Evolutionary conservation across 64 coral and sea anemone species (phyloP).

Genomic region (Platygyra sinensis): DNA sequence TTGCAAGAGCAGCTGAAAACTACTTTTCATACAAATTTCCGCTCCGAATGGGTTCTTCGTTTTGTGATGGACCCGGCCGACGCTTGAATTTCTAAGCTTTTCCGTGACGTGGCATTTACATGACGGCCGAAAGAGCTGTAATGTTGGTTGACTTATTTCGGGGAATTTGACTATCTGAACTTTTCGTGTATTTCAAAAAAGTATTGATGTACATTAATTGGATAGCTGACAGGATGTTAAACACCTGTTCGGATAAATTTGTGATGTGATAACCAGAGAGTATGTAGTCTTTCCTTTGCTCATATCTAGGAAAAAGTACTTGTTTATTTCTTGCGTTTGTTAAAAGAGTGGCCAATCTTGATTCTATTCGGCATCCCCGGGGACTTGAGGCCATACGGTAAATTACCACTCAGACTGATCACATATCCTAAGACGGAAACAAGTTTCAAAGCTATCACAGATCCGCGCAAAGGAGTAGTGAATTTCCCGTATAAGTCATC

Average conservation of each 20-base stretch:
- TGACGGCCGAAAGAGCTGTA: too few species aligned
- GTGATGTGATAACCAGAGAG: neutral
- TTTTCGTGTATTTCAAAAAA: too few species aligned
- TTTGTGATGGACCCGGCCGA: too few species aligned
- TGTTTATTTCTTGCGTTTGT: neutral
- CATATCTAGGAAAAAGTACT: neutral
- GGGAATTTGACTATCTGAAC: too few species aligned
- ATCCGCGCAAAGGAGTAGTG: neutral
- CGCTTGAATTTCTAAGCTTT: too few species aligned
- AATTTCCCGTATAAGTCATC: neutral
- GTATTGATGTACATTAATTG: too few species aligned
- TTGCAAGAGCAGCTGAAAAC: too few species aligned
- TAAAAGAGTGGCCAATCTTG: neutral
- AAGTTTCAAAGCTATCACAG: slow-evolving; percentile 22
- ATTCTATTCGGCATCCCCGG: neutral
- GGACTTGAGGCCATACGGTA: neutral
- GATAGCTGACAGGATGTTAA: neutral
- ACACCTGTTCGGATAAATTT: slow-evolving; percentile 36
- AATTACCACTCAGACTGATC: neutral
- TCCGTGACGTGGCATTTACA: too few species aligned
- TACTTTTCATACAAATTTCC: too few species aligned
- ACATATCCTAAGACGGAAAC: slow-evolving; percentile 14
- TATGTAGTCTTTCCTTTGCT: neutral
- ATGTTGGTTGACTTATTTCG: too few species aligned
- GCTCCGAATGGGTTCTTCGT: too few species aligned